Conservation (phyloP, 2,113 vertebrate species). For the Todiramphus chloris region DNA sequence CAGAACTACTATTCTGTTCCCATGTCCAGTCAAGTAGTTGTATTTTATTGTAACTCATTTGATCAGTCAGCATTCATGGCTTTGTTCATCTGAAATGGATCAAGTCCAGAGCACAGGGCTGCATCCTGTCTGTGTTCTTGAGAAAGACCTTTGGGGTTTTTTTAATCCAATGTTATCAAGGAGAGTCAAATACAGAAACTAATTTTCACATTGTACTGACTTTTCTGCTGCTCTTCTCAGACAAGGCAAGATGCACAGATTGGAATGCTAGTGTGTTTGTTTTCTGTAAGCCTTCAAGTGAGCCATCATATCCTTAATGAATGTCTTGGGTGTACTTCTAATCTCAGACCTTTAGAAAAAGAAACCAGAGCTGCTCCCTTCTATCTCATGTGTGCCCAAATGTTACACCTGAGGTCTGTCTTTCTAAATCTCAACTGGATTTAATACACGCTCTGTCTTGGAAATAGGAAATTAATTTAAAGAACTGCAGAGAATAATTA, state of each 20-base stretch:
- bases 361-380: not conserved
- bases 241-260: not conserved
- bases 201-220: not conserved
- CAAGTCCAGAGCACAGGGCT: not conserved
- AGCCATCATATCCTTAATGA: not conserved
- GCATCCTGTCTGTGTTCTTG: not conserved
- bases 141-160: not conserved
- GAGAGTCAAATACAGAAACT: not conserved
- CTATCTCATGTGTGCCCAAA: not conserved
- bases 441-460: not conserved
- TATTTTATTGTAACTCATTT: not conserved
- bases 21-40: not conserved
- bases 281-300: not conserved
- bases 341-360: not conserved
- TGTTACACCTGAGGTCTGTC: not conserved
- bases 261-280: not conserved
- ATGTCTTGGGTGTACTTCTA: not conserved
- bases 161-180: not conserved
- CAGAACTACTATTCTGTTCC: not conserved
- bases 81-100: not conserved
- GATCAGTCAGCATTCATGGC: not conserved
- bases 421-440: not conserved
- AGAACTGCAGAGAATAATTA: not conserved
- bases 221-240: not conserved
- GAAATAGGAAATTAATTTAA: not conserved